A percentile compares a stretch with the other conserved stretches of the same genome.
Evolutionary conservation across 2,113 vertebrate genomes (phyloP).

Genomic region (Gasterosteus aculeatus): DNA sequence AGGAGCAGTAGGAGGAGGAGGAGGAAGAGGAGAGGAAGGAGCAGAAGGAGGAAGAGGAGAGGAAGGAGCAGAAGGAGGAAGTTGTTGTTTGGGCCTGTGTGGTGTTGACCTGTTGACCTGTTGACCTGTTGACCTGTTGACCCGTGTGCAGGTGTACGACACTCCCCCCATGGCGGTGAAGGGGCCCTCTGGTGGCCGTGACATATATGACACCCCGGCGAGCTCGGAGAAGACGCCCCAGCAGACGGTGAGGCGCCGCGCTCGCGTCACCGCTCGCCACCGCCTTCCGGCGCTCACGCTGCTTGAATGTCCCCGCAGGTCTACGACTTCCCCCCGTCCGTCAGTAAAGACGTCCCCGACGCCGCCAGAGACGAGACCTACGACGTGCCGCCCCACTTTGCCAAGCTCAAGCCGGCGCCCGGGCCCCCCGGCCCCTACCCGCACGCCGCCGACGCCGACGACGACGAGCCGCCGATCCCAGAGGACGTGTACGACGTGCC

Average conservation of each 20-base stretch:
- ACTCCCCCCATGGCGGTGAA: constrained; percentile 94
- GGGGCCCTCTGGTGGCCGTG: constrained; percentile 85
- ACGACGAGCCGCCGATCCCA: constrained; percentile 78
- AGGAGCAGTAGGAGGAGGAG: no score
- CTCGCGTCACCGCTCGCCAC: no score
- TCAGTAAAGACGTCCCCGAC: constrained; percentile 90
- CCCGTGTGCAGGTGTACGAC: constrained; percentile 87
- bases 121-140: not conserved
- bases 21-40: no score
- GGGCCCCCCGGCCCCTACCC: constrained; percentile 26
- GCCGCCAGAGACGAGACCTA: constrained; percentile 91
- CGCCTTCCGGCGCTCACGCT: no score
- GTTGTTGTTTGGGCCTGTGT: no score
- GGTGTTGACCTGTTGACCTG: no score
- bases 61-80: no score
- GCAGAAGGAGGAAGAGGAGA: no score
- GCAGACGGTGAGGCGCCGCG: constrained; percentile 64
- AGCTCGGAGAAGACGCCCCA: constrained; percentile 87
- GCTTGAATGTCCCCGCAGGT: constrained; percentile 78
- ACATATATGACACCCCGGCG: constrained; percentile 92
- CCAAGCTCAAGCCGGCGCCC: constrained; percentile 78
- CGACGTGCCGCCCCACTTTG: constrained; percentile 90
- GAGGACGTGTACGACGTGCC: constrained; percentile 96
- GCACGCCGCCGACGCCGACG: constrained; percentile 15
- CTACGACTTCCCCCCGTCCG: constrained; percentile 92